Evolutionary conservation across 1,140 invertebrate genomes (phyloP), one percentile per base, ranked within the genome.

Genomic region (Platorchestia sp.): DNA sequence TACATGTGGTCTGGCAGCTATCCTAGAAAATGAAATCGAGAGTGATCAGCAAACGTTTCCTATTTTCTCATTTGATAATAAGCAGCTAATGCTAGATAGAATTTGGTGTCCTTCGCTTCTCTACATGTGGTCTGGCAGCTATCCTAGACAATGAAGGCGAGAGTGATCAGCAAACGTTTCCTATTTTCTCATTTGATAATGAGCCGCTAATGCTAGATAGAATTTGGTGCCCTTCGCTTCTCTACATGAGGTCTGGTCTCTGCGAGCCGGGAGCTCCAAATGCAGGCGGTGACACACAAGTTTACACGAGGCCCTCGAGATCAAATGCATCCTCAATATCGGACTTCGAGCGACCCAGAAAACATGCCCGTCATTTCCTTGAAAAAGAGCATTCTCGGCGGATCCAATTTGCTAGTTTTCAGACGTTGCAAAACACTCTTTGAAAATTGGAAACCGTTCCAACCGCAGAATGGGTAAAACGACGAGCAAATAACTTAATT

Each of bases 311-410:
- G 14, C 59, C 27, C 59, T 75, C 59, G 59, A 36, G 59, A 75
- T 75, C 59, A 75, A 75, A 75, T 75, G 59, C 59, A 75, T 75
- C 59, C 59, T 75, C 59, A 75, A 75, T 75, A 75, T 75, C 59
- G 59, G 59, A 75, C 59, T 75, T 75, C 59, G 14, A 75, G 59
- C 59, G 59, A 75, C 59, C 59, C 59, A 75, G 59, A 75, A 75
- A 75, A 75, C 59, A 75, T 75, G 59, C 59, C 27, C 14, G 59
- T 75, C 59, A 75, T 75, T 75, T 75, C 36, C 59, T 75, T 75
- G 59, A 75, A 75, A 75, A 75, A 75, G 27, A 75, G 59, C 59
- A 75, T 75, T 75, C 59, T 75, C 59, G 59, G 59, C 59, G 27
- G 59, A 75, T 75, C 59, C 59, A 75, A 75, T 75, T 75, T 75